phyloP scores from a whole-genome alignment of 1,140 invertebrate genomes.

The Saccostrea glomerata region DNA sequence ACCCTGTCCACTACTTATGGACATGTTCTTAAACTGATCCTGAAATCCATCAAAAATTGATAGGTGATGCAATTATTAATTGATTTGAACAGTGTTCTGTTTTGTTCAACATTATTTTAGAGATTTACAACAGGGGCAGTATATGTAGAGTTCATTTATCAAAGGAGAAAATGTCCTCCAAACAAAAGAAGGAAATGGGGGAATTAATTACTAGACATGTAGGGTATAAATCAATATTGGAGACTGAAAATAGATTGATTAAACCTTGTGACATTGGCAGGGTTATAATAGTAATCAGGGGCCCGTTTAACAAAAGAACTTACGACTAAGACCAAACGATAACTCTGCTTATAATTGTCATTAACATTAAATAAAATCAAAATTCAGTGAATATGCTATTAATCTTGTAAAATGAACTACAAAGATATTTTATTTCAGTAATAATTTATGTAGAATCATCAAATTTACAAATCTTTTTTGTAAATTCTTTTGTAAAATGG shows the following conservation, averaged over 20 bases:
- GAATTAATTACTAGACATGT: conserved; percentile 40
- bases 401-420: too few species aligned
- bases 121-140: conserved; percentile 33
- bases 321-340: too few species aligned
- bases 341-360: too few species aligned
- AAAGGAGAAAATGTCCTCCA: conserved; percentile 17
- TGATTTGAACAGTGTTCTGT: conserved; percentile 24
- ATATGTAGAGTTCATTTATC: conserved; percentile 21
- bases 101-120: conserved; percentile 24
- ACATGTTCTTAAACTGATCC: conserved; percentile 21
- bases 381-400: too few species aligned
- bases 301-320: too few species aligned
- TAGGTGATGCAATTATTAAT: conserved; percentile 32
- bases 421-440: too few species aligned
- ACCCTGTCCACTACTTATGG: not conserved
- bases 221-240: conserved; percentile 30
- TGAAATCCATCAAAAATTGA: conserved; percentile 40
- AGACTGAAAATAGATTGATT: conserved; percentile 3
- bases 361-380: too few species aligned
- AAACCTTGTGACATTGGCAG: not conserved
- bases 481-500: too few species aligned
- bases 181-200: not conserved
- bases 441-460: too few species aligned
- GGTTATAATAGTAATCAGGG: not conserved
- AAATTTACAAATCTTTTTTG: too few species aligned